Base-by-base conservation (phyloP, 2,797 vertebrate species). In the Microctenopoma stevenorrisi region DNA sequence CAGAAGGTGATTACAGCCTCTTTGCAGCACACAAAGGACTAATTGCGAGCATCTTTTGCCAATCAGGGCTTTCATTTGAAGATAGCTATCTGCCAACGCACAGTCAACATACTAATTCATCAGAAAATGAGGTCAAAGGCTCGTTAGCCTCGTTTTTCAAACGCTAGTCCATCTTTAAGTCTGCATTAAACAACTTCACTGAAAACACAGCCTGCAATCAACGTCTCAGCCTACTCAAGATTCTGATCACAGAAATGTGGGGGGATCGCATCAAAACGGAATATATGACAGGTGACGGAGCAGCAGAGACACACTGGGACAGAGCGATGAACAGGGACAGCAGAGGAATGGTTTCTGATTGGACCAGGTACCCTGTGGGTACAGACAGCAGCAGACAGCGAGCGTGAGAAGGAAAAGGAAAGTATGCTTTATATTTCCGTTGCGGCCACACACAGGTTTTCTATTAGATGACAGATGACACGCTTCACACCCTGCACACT, bases 391-490 rank as follows among this genome's bases (percentile, higher is more conserved):
- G 72, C 70, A 58, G 57, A 55, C 43, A 76, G 68, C n/a, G 3
- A 69, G 72, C 2, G 4, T 15, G 54, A 66, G 63, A 65, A 30
- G 51, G 51, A 62, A 64, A 75, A 66, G 65, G 43, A 74, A 77
- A 78, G 66, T 65, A 64, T 60, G 72, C 88, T 72, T 74, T 44
- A 22, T 62, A 86, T 87, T 86, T 79, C 52, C 42, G 42, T 72
- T 76, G 81, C 49, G 44, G 67, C 71, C 85, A 74, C 81, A 84
- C 75, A 75, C 78, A 73, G 80, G 68, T 79, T 86, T 82, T 73
- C 85, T 83, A 82, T 88, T 90, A 90, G 79, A 84, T 79, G 83
- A 86, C 82, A 88, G 81, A 91, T 88, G 85, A 91, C 83, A 92
- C 76, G 70, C 88, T 89, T 86, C 78, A 79, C 81, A 85, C 84